Percentiles rank a stretch among this genome's conserved stretches.
phyloP scores from a whole-genome alignment of 2,888 invertebrate species.

The Torymus auratus region DNA sequence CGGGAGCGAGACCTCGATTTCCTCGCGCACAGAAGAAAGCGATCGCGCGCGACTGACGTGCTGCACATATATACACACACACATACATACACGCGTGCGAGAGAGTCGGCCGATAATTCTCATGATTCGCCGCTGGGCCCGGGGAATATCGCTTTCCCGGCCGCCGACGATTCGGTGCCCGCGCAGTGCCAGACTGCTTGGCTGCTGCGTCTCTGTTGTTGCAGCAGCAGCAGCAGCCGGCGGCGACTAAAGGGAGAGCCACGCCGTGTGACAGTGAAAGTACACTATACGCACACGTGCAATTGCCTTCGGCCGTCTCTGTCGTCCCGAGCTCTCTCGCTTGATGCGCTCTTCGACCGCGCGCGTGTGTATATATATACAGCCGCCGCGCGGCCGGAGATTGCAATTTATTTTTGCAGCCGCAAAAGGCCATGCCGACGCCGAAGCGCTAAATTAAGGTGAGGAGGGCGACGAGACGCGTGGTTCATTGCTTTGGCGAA shows the following conservation, averaged over 20 bases:
- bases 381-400: constrained; percentile 19
- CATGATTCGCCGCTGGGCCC: constrained; percentile 45
- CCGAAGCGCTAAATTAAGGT: constrained; percentile 46
- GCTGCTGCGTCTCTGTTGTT: constrained; percentile 14
- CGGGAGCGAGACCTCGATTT: constrained; percentile 44
- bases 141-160: constrained; percentile 51
- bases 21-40: constrained; percentile 47
- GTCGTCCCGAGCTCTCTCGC: background rate
- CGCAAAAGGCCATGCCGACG: constrained; percentile 30
- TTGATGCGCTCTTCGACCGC: background rate
- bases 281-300: constrained; percentile 60
- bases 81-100: background rate
- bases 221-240: background rate
- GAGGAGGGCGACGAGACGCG: background rate
- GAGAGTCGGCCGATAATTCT: constrained; percentile 41
- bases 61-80: background rate
- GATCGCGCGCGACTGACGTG: constrained; percentile 29
- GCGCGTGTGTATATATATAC: no score
- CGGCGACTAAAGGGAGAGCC: background rate
- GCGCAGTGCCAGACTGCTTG: constrained; percentile 44
- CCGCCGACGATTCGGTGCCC: constrained; percentile 10
- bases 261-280: constrained; percentile 65
- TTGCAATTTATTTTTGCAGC: constrained; percentile 55
- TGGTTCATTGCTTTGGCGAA: background rate
- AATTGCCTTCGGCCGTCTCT: constrained; percentile 8